Percentiles rank a stretch among this genome's conserved stretches.
Evolutionary conservation across 2,113 vertebrate species (phyloP).

Genomic region (Brachirus orientalis): DNA sequence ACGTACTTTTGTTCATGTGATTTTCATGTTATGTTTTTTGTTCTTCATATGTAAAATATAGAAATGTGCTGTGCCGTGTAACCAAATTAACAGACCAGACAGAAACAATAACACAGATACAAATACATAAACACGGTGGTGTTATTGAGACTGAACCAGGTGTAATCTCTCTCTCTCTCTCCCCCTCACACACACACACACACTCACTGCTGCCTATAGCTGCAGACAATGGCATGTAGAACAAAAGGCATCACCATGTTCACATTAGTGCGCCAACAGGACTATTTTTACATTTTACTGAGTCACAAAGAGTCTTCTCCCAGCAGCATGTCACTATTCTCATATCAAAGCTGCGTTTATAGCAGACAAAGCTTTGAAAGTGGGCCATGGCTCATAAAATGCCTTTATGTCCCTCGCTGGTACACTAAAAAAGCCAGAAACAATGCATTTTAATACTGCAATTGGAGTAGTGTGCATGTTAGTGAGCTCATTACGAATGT

Average conservation of each 20-base stretch:
- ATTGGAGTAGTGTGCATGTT: conserved; percentile 58
- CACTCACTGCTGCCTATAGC: conserved; percentile 41
- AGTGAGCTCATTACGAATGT: conserved; percentile 53
- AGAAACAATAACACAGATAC: conserved; percentile 35
- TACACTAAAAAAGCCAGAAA: conserved; percentile 65
- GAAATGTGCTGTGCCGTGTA: conserved; percentile 36
- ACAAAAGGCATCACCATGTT: conserved; percentile 69
- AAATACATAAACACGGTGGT: conserved; percentile 32
- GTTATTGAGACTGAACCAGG: conserved; percentile 43
- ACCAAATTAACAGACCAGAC: conserved; percentile 47
- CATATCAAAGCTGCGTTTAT: conserved; percentile 77
- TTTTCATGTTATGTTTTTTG: too few relatives aligned
- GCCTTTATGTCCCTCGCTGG: conserved; percentile 68
- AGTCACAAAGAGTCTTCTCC: conserved; percentile 76
- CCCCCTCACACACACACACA: conserved; percentile 28
- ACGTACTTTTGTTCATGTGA: too few relatives aligned
- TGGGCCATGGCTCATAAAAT: conserved; percentile 77
- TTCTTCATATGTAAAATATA: too few relatives aligned
- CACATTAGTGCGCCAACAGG: conserved; percentile 67
- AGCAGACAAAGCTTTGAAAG: conserved; percentile 76
- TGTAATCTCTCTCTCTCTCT: conserved; percentile 42
- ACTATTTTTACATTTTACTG: conserved; percentile 74
- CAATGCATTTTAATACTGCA: conserved; percentile 71
- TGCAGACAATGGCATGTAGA: conserved; percentile 55
- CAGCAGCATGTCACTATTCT: conserved; percentile 74